phyloP scores from a whole-genome alignment of 2,797 vertebrate species.

The Silurus lanzhouensis region DNA sequence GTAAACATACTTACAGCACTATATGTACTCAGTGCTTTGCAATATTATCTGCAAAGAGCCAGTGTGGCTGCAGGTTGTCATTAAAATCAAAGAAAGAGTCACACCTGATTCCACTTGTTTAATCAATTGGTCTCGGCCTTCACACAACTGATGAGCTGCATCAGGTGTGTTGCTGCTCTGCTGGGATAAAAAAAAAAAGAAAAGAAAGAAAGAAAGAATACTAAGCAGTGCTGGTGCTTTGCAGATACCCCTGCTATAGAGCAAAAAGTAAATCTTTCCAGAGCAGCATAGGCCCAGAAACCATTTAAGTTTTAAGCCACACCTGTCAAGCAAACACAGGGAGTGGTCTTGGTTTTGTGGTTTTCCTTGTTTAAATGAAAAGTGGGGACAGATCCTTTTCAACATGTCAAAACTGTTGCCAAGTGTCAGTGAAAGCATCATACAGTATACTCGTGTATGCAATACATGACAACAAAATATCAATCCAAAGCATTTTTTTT shows the following conservation, averaged over 20 bases:
- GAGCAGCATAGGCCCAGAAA: neutral
- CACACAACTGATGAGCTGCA: constrained; percentile 29
- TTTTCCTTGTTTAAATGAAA: constrained; percentile 31
- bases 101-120: constrained; percentile 28
- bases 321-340: constrained; percentile 30
- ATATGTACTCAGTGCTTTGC: neutral
- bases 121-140: constrained; percentile 36
- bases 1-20: neutral
- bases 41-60: neutral
- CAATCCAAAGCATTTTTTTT: neutral
- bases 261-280: neutral
- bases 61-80: constrained; percentile 9
- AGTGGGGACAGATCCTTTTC: constrained; percentile 8
- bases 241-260: neutral
- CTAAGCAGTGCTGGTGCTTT: neutral
- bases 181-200: neutral
- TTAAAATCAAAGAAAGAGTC: constrained; percentile 27
- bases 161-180: constrained; percentile 22
- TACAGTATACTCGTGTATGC: neutral
- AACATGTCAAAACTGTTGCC: constrained; percentile 18
- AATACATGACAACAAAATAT: neutral
- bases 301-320: constrained; percentile 22
- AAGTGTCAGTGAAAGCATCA: neutral
- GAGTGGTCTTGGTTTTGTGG: constrained; percentile 31
- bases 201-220: neutral